A percentile compares a stretch with the other conserved stretches of the same genome.
Conservation (phyloP, 2,888 invertebrate genomes). For the Callimorpha dominula region DNA sequence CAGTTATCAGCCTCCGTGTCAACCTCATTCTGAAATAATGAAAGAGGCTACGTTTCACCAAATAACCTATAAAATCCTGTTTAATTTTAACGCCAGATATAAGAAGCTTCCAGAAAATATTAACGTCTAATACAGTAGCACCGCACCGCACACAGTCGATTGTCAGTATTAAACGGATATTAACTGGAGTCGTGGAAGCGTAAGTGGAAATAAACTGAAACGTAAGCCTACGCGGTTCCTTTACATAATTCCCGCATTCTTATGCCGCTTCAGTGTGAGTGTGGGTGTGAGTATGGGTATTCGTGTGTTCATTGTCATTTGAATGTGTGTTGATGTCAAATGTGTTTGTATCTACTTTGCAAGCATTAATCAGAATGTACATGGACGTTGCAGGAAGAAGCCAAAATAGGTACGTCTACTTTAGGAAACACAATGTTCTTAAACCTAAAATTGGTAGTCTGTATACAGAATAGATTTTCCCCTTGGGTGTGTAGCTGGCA, state of each 20-base stretch:
- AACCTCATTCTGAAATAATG: neutral
- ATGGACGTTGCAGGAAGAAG: too few relatives aligned
- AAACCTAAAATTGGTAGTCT: too few relatives aligned
- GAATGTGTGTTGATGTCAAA: too few relatives aligned
- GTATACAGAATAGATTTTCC: too few relatives aligned
- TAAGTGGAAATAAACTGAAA: constrained; percentile 55
- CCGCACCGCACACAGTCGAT: constrained; percentile 21
- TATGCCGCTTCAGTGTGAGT: constrained; percentile 59
- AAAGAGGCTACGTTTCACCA: neutral
- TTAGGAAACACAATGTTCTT: too few relatives aligned
- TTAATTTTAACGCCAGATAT: constrained; percentile 17
- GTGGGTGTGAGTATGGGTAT: constrained; percentile 21
- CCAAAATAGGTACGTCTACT: too few relatives aligned
- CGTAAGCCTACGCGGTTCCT: constrained; percentile 60
- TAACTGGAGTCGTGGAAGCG: constrained; percentile 38
- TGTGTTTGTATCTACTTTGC: too few relatives aligned
- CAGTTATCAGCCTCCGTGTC: neutral
- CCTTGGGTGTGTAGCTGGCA: too few relatives aligned
- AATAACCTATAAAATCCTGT: constrained; percentile 13
- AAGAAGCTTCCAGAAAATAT: constrained; percentile 15
- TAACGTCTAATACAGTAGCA: constrained; percentile 11
- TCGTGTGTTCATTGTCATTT: neutral
- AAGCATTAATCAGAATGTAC: too few relatives aligned
- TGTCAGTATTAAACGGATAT: constrained; percentile 45
- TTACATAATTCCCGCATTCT: constrained; percentile 74